Conservation (phyloP, 2,797 vertebrate species). For the Melanotaenia boesemani region DNA sequence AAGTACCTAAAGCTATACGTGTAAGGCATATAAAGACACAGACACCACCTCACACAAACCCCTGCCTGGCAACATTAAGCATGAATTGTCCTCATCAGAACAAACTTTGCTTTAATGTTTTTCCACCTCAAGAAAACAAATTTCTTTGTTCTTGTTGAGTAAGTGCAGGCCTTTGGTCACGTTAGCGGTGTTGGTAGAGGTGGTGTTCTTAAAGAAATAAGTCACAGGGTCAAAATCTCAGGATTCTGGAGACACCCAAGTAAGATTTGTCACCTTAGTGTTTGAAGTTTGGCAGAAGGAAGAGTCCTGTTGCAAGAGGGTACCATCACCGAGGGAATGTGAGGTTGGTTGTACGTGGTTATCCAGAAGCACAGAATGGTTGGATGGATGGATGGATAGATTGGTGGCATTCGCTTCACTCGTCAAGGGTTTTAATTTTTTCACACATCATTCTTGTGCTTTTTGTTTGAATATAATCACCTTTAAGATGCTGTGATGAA, state of each 20-base stretch:
- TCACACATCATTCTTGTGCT: not conserved
- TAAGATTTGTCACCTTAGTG: too few species aligned
- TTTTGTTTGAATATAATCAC: not conserved
- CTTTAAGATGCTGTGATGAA: not conserved
- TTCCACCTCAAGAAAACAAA: not conserved
- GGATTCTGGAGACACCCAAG: too few species aligned
- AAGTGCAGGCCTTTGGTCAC: not conserved
- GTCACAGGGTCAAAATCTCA: too few species aligned
- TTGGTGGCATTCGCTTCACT: not conserved
- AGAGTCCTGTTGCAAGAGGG: too few species aligned
- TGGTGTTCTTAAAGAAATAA: too few species aligned
- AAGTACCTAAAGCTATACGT: not conserved
- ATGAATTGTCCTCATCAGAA: not conserved
- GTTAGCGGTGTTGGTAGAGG: not conserved
- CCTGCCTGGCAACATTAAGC: not conserved
- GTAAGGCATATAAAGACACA: not conserved
- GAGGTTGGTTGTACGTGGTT: too few species aligned
- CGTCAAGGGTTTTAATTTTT: not conserved
- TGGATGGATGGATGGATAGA: not conserved
- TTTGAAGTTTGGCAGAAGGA: too few species aligned
- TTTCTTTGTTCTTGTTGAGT: not conserved
- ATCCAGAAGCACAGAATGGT: too few species aligned
- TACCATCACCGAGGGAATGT: too few species aligned
- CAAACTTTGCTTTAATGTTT: not conserved
- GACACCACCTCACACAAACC: too few species aligned